These are phyloP conservation scores for Hirtodrosophila confusa DNA, from an alignment of 2,888 invertebrate species.

Conservation along the genomic window DNA sequence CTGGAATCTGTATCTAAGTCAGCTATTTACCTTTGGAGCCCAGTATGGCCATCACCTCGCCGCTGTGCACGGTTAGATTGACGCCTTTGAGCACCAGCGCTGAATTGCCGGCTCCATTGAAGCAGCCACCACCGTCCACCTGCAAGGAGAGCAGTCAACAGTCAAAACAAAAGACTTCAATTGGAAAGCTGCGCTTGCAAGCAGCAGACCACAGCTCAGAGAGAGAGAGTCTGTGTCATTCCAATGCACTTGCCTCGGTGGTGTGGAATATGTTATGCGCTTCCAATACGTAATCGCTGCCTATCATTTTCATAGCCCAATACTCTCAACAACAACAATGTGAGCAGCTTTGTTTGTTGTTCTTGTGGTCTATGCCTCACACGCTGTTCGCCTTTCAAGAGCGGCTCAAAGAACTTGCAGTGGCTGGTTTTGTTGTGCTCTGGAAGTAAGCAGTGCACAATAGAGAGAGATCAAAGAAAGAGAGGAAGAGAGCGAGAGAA, in stretches of 20 bases:
- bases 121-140: conserved; percentile 92
- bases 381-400: conserved; percentile 59
- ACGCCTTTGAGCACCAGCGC: conserved; percentile 96
- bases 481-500: background rate
- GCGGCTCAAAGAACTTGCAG: conserved; percentile 52
- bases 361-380: conserved; percentile 48
- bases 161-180: conserved; percentile 50
- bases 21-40: conserved; percentile 92
- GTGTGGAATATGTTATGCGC: conserved; percentile 95
- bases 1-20: background rate
- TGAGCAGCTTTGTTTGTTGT: conserved; percentile 55
- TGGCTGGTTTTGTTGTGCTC: conserved; percentile 13
- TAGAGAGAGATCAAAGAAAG: conserved; percentile 4
- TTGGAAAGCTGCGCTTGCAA: conserved; percentile 4
- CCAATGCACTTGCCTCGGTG: conserved; percentile 88
- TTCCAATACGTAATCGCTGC: conserved; percentile 94
- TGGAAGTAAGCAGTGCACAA: conserved; percentile 43
- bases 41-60: conserved; percentile 95
- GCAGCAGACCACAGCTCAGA: no score
- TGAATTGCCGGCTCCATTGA: conserved; percentile 90
- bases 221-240: conserved; percentile 4
- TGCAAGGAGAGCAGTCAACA: conserved; percentile 75
- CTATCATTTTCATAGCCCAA: conserved; percentile 87
- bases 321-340: conserved; percentile 11
- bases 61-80: conserved; percentile 94